phyloP scores from a whole-genome alignment of 2,797 vertebrate genomes.

The Periophthalmus magnuspinnatus region DNA sequence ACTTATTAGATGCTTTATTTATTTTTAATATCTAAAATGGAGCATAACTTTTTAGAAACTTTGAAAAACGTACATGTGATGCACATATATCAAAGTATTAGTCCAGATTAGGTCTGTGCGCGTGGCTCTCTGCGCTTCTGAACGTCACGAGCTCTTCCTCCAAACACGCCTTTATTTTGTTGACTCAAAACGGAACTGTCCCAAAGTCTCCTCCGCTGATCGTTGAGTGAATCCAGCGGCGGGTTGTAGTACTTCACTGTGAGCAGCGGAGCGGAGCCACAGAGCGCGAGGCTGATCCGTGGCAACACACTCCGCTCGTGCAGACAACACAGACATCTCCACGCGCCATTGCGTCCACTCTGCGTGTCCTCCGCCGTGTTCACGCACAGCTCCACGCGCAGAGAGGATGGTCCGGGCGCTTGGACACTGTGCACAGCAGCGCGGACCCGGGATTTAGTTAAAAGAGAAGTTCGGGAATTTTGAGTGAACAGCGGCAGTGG shows the following conservation, averaged over 20 bases:
- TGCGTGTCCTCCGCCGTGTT: slow-evolving; percentile 10
- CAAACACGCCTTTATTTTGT: slow-evolving; percentile 44
- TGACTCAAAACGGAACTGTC: slow-evolving; percentile 16
- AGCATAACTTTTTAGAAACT: neutral
- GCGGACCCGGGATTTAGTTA: slow-evolving; percentile 50
- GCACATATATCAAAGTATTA: neutral
- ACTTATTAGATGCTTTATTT: neutral
- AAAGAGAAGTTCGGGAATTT: slow-evolving; percentile 48
- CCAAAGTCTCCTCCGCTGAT: rapidly evolving
- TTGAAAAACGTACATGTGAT: neutral
- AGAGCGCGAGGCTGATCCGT: slow-evolving; percentile 54
- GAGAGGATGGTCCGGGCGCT: slow-evolving; percentile 46
- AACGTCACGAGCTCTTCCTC: neutral
- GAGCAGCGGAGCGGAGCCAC: slow-evolving; percentile 55
- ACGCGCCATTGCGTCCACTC: slow-evolving; percentile 3
- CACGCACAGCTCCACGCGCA: slow-evolving; percentile 1
- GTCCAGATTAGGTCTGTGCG: neutral
- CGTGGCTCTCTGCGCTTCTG: neutral
- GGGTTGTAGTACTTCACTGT: slow-evolving; percentile 53
- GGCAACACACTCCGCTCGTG: slow-evolving; percentile 27
- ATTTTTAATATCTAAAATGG: neutral
- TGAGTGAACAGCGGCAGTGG: slow-evolving; percentile 14
- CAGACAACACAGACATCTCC: slow-evolving; percentile 18
- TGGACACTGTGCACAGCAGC: slow-evolving; percentile 53
- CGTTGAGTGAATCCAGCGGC: slow-evolving; percentile 22